Conservation (phyloP, 2,797 vertebrate genomes). For the Falco biarmicus region DNA sequence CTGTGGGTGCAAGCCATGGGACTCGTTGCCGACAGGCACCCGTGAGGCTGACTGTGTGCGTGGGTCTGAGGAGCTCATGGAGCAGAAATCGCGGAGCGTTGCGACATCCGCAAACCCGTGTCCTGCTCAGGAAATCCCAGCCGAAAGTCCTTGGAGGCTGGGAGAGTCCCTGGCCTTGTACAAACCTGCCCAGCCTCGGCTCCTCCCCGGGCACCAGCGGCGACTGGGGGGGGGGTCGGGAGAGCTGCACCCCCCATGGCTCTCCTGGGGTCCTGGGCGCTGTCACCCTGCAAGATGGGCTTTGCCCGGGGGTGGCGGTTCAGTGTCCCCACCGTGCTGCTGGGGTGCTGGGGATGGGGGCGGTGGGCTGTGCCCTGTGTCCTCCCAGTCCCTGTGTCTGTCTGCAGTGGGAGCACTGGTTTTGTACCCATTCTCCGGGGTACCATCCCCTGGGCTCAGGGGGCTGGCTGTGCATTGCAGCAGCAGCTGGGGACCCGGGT, state of each 20-base stretch:
- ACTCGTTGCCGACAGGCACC: not conserved
- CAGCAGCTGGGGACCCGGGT: rapidly evolving
- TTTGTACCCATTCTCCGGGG: not conserved
- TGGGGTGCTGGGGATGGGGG: not conserved
- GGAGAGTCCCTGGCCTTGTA: not conserved
- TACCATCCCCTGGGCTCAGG: not conserved
- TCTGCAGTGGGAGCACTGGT: not conserved
- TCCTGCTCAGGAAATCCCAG: not conserved
- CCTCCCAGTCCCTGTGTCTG: not conserved
- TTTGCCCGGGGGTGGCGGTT: not conserved
- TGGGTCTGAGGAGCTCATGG: not conserved
- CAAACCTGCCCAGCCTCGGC: not conserved
- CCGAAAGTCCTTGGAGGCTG: not conserved
- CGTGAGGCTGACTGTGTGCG: rapidly evolving
- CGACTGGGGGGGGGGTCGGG: rapidly evolving
- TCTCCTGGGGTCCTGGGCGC: not conserved
- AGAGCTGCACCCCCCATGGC: not conserved
- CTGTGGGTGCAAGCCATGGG: rapidly evolving
- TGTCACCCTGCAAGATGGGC: not conserved
- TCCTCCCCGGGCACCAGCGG: not conserved
- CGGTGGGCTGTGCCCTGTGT: rapidly evolving
- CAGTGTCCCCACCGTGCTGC: not conserved
- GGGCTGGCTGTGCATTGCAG: not conserved
- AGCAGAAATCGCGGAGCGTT: not conserved
- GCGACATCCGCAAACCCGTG: not conserved